Evolutionary conservation across 2,888 invertebrate genomes (phyloP).

Genomic region (Lithophane ornitopus): DNA sequence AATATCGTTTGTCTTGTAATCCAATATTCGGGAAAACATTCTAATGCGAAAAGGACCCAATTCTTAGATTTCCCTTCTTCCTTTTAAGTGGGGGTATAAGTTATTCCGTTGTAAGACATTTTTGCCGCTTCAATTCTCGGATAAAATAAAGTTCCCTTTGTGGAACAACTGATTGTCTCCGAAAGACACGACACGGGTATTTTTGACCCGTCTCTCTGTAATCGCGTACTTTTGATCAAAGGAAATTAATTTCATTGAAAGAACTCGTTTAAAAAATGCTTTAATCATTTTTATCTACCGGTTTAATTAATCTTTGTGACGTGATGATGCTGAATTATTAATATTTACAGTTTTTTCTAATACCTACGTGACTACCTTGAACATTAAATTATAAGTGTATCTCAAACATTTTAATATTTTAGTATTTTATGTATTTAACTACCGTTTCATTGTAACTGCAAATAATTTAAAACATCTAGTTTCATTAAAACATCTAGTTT

Average conservation of each 20-base stretch:
- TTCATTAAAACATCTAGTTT: background rate
- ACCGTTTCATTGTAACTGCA: background rate
- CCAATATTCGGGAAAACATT: conserved; percentile 62
- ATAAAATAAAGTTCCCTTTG: conserved; percentile 38
- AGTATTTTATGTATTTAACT: too few relatives aligned
- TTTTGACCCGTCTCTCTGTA: conserved; percentile 17
- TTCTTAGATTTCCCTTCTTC: conserved; percentile 54
- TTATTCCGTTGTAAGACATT: conserved; percentile 47
- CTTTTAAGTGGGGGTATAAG: conserved; percentile 54
- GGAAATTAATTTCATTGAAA: conserved; percentile 5
- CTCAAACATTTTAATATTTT: background rate
- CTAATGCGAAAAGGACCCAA: conserved; percentile 58
- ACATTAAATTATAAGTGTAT: background rate
- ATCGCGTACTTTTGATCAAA: conserved; percentile 22
- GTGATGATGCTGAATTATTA: background rate
- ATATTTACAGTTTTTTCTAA: background rate
- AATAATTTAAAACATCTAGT: background rate
- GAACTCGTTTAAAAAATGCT: background rate
- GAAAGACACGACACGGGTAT: conserved; percentile 14
- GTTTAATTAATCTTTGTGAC: background rate
- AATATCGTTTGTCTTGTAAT: conserved; percentile 64
- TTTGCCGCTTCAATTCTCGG: conserved; percentile 28
- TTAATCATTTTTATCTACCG: background rate
- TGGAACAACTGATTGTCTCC: conserved; percentile 22
- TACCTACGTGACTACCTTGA: background rate